Evolutionary conservation across 2,888 invertebrate species (phyloP), one percentile per base, ranked within the genome.

Genomic region (Drosophila ustulata): DNA sequence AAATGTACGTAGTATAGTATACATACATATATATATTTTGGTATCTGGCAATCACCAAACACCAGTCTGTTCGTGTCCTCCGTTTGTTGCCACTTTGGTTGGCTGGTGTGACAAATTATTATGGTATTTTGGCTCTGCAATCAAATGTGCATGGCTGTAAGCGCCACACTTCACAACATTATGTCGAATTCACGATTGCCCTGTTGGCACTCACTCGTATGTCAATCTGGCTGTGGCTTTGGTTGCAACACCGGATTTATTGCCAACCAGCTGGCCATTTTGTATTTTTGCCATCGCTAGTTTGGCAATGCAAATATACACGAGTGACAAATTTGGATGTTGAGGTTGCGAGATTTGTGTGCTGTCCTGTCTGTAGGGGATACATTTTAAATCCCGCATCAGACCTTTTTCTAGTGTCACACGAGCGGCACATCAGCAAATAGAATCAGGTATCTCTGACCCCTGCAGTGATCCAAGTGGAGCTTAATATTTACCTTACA

Each of bases 101-200:
- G 58, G 58, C 45, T 79, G 66, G 50, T 51, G 72, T 78, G 72
- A 75, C 69, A 82, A 81, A 78, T 80, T 56, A 75, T 75, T 67
- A 71, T 69, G 52, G 64, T 59, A 66, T 76, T 76, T 82, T 73
- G 87, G 52, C 53, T 68, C 66, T 50, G 46, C 74, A 72, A 80
- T 69, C 68, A 64, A 82, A 84, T 70, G 52, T 65, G 59, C 75
- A 58, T 49, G 62, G 45, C 55, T 58, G 37, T 43, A 25, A 51
- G 65, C 59, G n/a, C 0, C 37, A 47, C 30, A 68, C 51, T 56
- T 26, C 46, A 57, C 28, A 49, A 18, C 28, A 51, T 61, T 66
- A 39, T 47, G 61, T 41, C 46, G 32, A 46, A 9, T 51, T 34
- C 45, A 47, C 18, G 30, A 39, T 9, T 53, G 18, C 5, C 3